Conservation (phyloP, 1,140 invertebrate species). For the Aphis gossypii region DNA sequence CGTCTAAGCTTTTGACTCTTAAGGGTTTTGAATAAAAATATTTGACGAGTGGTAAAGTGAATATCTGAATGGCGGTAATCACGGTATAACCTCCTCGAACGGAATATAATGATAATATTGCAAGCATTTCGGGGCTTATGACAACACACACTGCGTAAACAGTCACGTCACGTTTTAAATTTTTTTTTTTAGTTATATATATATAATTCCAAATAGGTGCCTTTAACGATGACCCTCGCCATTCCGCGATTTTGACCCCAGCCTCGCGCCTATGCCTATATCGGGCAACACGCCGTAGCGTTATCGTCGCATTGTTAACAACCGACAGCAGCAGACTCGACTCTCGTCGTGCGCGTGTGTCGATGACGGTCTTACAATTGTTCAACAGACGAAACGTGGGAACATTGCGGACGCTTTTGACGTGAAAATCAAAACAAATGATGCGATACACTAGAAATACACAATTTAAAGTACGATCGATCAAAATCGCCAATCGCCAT, state of each 20-base stretch:
- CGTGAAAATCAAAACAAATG: conserved; percentile 2
- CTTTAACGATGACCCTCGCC: no score
- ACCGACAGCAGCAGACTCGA: not conserved
- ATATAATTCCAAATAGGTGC: no score
- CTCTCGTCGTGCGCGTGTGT: not conserved
- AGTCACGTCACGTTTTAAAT: no score
- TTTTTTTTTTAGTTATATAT: no score
- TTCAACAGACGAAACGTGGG: not conserved
- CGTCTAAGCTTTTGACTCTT: no score
- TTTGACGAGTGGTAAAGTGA: no score
- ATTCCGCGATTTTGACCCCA: not conserved
- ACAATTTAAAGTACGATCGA: not conserved
- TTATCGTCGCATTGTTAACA: not conserved
- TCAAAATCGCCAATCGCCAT: not conserved
- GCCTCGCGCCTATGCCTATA: not conserved
- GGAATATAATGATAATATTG: no score
- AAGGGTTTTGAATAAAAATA: no score
- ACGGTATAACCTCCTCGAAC: no score
- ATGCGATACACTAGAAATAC: not conserved
- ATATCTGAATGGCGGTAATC: no score
- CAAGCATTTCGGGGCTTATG: no score
- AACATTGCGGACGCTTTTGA: not conserved
- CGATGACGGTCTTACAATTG: not conserved
- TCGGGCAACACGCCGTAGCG: not conserved
- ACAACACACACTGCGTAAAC: no score